Evolutionary conservation across 2,797 vertebrate species (phyloP), one percentile per base, ranked within the genome.

Genomic region (Agapornis canus): DNA sequence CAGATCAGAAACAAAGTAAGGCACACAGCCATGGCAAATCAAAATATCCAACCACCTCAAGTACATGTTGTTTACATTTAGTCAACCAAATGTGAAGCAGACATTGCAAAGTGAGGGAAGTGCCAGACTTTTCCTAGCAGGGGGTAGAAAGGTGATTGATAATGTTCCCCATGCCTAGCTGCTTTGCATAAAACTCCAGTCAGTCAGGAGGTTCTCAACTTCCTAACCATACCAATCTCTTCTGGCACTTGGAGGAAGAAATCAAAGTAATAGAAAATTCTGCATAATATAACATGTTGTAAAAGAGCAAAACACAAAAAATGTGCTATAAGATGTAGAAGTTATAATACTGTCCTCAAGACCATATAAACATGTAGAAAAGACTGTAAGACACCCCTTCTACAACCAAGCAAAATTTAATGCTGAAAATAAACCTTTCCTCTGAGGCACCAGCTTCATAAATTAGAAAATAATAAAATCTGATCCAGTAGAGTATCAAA

Each of bases 11-110:
- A 35, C 29, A 59, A 81, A 87, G 40, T 69, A 47, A 91, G 56
- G 49, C 59, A 48, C 19, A 59, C 19, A 66, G 43, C 4, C 59
- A 56, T 3, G 25, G 52, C 43, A 95, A 86, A 82, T 89, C 42
- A 93, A 95, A 95, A 51, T 82, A 90, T 47, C 65, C 66, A 73
- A 42, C 56, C 78, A 85, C 32, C 43, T 88, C 64, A 79, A 82
- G 45, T 21, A 49, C 11, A 26, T 4, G 32, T 29, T 40, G 83
- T 91, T 91, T 94, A 87, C 93, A 86, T 91, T 52, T 64, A 85
- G 73, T 71, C 88, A 89, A 75, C 52, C 65, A 92, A 89, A 97
- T 47, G 60, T 39, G 71, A 95, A 91, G 77, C 75, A 90, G 81
- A 85, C 51, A 63, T 25, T 40, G 42, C 39, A 40, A 83, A 78